Evolutionary conservation across 2,113 vertebrate species (phyloP).

Genomic region (Edolisoma coerulescens): DNA sequence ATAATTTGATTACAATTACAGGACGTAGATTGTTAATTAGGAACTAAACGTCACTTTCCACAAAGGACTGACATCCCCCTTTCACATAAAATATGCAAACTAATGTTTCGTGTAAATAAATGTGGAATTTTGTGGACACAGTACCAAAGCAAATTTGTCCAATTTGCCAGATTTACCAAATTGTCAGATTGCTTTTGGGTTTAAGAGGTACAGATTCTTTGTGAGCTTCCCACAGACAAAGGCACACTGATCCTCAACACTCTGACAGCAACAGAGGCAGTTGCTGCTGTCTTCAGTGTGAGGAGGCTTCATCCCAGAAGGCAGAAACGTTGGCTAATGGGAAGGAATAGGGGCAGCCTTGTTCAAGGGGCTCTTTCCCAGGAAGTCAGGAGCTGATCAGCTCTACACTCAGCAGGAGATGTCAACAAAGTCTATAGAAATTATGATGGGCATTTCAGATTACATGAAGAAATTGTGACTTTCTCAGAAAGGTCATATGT

Average conservation of each 20-base stretch:
- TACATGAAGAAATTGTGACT: conserved; percentile 41
- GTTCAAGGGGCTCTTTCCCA: conserved; percentile 4
- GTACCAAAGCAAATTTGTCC: not conserved
- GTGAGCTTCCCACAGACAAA: not conserved
- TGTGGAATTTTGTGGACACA: accelerated
- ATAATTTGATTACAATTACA: not conserved
- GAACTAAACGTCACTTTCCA: not conserved
- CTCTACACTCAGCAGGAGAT: conserved; percentile 13
- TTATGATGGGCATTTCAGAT: conserved; percentile 36
- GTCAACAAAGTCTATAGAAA: conserved; percentile 52
- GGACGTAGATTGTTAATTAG: not conserved
- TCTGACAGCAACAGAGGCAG: not conserved
- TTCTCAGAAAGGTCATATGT: conserved; percentile 45
- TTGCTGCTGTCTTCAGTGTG: not conserved
- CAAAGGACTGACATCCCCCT: not conserved
- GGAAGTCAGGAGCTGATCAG: conserved; percentile 46
- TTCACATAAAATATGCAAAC: not conserved
- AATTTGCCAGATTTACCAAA: not conserved
- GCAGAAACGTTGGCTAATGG: not conserved
- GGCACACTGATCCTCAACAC: not conserved
- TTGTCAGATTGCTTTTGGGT: not conserved
- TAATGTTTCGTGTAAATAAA: not conserved
- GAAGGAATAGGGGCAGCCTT: conserved; percentile 30
- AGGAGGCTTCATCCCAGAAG: not conserved
- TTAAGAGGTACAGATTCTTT: not conserved